These are phyloP conservation scores for Arctocebus calabarensis DNA, from an alignment of 2,797 vertebrate species.

Conservation along the genomic window DNA sequence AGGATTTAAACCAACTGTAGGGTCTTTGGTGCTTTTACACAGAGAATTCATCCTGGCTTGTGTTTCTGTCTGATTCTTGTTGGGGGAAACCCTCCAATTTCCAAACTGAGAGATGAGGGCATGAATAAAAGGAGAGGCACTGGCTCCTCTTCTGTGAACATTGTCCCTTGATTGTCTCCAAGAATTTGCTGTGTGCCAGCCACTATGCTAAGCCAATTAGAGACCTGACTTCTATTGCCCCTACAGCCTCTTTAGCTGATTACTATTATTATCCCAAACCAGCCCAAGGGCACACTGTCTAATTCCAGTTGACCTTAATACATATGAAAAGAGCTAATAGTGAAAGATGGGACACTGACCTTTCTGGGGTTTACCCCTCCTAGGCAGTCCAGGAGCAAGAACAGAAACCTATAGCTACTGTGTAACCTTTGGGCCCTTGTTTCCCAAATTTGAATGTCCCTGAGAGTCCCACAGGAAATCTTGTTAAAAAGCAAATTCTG, in stretches of 20 bases:
- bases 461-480: background rate
- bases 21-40: background rate
- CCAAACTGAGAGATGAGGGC: background rate
- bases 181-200: background rate
- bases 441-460: background rate
- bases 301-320: background rate
- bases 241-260: too few species aligned
- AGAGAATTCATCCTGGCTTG: background rate
- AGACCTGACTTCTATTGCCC: too few species aligned
- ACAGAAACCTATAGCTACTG: background rate
- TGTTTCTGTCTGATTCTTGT: background rate
- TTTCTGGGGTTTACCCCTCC: background rate
- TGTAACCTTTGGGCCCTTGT: background rate
- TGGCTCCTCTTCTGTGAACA: background rate
- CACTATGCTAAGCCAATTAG: background rate
- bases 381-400: accelerated
- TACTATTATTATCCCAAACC: background rate
- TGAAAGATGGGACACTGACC: background rate
- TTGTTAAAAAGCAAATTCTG: background rate
- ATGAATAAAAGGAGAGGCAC: background rate
- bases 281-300: background rate
- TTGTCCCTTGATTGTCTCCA: accelerated
- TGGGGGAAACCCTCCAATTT: background rate
- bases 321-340: background rate
- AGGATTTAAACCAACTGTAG: background rate